Conservation (phyloP, 1,140 invertebrate genomes). For the Heliconius himera region DNA sequence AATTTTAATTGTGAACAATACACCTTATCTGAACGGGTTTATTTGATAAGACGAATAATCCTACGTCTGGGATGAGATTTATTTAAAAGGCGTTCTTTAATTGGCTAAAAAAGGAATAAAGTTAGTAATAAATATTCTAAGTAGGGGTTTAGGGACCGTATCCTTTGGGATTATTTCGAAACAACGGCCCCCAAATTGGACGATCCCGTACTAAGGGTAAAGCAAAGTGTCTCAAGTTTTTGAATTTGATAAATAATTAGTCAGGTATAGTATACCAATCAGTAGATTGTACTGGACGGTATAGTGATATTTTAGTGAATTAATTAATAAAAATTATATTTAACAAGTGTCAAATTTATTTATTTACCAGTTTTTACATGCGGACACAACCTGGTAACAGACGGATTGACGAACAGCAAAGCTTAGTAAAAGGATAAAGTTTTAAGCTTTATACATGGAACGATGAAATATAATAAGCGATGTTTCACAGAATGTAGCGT, state of each 20-base stretch:
- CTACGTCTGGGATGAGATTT: constrained; percentile 25
- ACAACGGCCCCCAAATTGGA: constrained; percentile 31
- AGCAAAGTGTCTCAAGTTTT: not conserved
- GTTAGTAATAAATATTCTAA: constrained; percentile 38
- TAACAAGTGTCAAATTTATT: too few relatives aligned
- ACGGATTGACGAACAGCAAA: too few relatives aligned
- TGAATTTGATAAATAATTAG: not conserved
- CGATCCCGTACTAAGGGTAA: constrained; percentile 27
- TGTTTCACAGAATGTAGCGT: too few relatives aligned
- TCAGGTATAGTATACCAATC: not conserved
- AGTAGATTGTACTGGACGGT: too few relatives aligned
- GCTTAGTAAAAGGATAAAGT: too few relatives aligned
- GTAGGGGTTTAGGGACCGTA: constrained; percentile 36
- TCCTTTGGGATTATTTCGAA: constrained; percentile 38
- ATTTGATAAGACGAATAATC: constrained; percentile 28
- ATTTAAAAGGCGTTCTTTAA: constrained; percentile 33
- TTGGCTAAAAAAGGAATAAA: constrained; percentile 39
- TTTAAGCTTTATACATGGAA: too few relatives aligned
- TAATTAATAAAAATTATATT: too few relatives aligned
- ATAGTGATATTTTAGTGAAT: too few relatives aligned
- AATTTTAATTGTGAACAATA: too few relatives aligned
- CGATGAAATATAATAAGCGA: too few relatives aligned
- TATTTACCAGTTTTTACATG: too few relatives aligned
- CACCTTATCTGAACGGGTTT: not conserved
- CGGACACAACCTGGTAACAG: too few relatives aligned